Conservation (phyloP, 2,888 invertebrate species). For the Danaus chrysippus region DNA sequence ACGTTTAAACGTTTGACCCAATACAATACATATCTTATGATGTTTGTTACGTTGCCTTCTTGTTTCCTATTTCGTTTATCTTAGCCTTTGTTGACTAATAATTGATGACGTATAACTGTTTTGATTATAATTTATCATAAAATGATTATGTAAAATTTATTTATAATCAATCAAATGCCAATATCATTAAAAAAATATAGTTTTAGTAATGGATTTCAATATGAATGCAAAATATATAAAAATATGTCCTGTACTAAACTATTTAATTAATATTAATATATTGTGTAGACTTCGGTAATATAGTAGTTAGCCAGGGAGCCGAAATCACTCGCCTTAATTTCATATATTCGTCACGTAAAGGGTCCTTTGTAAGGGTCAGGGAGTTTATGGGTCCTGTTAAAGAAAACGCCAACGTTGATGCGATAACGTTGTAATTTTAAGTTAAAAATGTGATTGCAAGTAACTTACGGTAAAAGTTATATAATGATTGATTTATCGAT, state of each 20-base stretch:
- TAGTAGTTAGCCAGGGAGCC: not conserved
- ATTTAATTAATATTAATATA: not conserved
- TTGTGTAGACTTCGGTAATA: not conserved
- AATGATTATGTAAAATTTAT: no score
- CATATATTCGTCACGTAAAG: constrained; percentile 14
- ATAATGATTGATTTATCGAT: constrained; percentile 3
- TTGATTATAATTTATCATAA: no score
- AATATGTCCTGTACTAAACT: no score
- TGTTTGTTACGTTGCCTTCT: constrained; percentile 13
- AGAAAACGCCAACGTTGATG: not conserved
- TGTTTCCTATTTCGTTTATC: constrained; percentile 10
- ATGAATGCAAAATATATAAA: no score
- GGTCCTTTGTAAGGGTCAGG: constrained; percentile 11
- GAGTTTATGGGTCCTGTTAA: not conserved
- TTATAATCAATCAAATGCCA: no score
- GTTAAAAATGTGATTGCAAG: constrained; percentile 6
- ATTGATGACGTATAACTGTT: no score
- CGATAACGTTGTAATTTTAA: constrained; percentile 9
- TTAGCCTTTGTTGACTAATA: not conserved
- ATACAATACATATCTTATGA: constrained; percentile 27
- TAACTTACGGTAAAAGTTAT: constrained; percentile 2
- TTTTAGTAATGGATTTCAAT: no score
- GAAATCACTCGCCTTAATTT: not conserved
- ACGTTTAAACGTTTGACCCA: constrained; percentile 16
- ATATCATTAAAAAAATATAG: no score